These are phyloP conservation scores for Alsophila aescularia DNA, from an alignment of 2,888 invertebrate species.

Conservation along the genomic window DNA sequence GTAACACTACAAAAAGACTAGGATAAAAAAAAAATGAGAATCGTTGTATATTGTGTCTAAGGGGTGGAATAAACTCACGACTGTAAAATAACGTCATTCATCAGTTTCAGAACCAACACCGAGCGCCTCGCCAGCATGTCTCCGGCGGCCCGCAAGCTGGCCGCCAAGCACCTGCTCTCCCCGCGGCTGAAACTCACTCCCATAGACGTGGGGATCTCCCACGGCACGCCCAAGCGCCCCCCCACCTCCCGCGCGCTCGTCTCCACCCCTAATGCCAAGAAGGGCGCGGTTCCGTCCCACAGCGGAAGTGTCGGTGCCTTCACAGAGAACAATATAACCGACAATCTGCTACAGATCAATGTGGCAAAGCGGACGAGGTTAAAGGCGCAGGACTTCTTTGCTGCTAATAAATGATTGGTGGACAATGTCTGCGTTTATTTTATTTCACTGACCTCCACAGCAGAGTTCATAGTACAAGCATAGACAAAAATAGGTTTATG, in stretches of 20 bases:
- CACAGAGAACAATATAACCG: slow-evolving; percentile 86
- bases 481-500: too few species aligned
- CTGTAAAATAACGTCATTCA: too few species aligned
- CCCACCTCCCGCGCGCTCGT: slow-evolving; percentile 53
- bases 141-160: slow-evolving; percentile 95
- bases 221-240: slow-evolving; percentile 56
- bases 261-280: slow-evolving; percentile 51
- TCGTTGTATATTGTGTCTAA: too few species aligned
- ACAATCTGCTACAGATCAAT: slow-evolving; percentile 92
- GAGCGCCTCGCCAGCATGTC: slow-evolving; percentile 96
- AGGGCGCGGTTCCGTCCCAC: slow-evolving; percentile 19
- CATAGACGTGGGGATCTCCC: slow-evolving; percentile 68
- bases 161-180: slow-evolving; percentile 85
- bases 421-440: neutral
- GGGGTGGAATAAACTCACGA: too few species aligned
- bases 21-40: too few species aligned
- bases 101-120: slow-evolving; percentile 84
- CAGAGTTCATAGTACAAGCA: too few species aligned
- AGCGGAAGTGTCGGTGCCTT: slow-evolving; percentile 38
- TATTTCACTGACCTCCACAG: neutral
- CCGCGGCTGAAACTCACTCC: slow-evolving; percentile 75
- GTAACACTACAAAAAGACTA: too few species aligned
- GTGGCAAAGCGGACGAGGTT: slow-evolving; percentile 89
- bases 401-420: neutral
- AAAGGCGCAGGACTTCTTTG: slow-evolving; percentile 93